phyloP scores from a whole-genome alignment of 1,140 invertebrate genomes.

The Eurosta solidaginis region DNA sequence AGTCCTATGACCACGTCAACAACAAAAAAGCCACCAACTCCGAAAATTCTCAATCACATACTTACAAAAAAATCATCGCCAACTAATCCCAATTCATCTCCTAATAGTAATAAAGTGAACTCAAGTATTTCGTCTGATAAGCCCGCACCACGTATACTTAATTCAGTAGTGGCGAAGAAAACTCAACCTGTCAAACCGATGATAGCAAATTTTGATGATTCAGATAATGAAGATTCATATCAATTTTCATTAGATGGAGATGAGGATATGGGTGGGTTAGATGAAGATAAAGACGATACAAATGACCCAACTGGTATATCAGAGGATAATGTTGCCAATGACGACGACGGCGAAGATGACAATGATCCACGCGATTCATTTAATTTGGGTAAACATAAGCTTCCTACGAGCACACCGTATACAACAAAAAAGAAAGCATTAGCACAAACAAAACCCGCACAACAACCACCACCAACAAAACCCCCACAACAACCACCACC shows the following conservation, averaged over 20 bases:
- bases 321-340: neutral
- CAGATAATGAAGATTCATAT: constrained; percentile 48
- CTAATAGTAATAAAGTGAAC: neutral
- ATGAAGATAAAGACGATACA: constrained; percentile 29
- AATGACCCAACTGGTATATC: constrained; percentile 18
- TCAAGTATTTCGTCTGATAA: constrained; percentile 34
- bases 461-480: neutral
- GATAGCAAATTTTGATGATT: constrained; percentile 44
- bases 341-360: neutral
- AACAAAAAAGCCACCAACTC: constrained; percentile 20
- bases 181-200: constrained; percentile 48
- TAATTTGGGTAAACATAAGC: neutral
- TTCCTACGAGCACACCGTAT: neutral
- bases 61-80: constrained; percentile 8
- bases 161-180: constrained; percentile 51
- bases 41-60: constrained; percentile 26
- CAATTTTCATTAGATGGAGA: constrained; percentile 35
- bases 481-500: too few relatives aligned
- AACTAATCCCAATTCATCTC: neutral
- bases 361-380: neutral
- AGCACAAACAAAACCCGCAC: constrained; percentile 7
- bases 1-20: neutral
- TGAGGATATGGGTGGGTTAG: constrained; percentile 41
- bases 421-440: neutral
- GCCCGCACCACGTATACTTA: constrained; percentile 55